phyloP scores from a whole-genome alignment of 2,797 vertebrate species.

The Betta splendens region DNA sequence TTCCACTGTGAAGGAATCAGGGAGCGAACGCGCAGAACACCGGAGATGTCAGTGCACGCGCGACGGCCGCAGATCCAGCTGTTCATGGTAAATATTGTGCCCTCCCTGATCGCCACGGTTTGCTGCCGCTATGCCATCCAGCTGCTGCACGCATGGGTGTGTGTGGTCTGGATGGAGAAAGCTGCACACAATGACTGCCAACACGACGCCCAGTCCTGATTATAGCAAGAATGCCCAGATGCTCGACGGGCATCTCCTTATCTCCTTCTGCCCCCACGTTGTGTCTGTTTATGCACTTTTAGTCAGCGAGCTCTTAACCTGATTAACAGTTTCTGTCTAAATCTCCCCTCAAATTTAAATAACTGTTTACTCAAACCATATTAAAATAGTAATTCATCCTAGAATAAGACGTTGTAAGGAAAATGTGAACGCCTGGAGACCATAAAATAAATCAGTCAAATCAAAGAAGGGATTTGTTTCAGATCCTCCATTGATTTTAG shows the following conservation, averaged over 20 bases:
- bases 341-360: conserved; percentile 59
- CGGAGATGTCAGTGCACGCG: conserved; percentile 18
- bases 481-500: background rate
- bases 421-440: no score
- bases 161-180: conserved; percentile 25
- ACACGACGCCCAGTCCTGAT: background rate
- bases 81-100: conserved; percentile 34
- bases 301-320: conserved; percentile 66
- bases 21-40: conserved; percentile 31
- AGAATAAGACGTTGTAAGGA: conserved; percentile 1
- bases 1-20: conserved; percentile 59
- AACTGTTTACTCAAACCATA: conserved; percentile 10
- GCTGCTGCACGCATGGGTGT: conserved; percentile 22
- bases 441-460: no score
- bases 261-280: background rate
- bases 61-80: conserved; percentile 44
- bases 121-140: conserved; percentile 23
- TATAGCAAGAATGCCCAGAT: background rate
- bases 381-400: conserved; percentile 11
- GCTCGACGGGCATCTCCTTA: background rate
- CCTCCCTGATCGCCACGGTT: conserved; percentile 11
- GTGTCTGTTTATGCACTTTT: conserved; percentile 27
- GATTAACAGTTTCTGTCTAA: conserved; percentile 68
- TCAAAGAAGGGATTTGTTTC: background rate
- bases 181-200: conserved; percentile 4